Evolutionary conservation across 1,140 invertebrate species (phyloP).

Genomic region (Lepidotrigona ventralis): DNA sequence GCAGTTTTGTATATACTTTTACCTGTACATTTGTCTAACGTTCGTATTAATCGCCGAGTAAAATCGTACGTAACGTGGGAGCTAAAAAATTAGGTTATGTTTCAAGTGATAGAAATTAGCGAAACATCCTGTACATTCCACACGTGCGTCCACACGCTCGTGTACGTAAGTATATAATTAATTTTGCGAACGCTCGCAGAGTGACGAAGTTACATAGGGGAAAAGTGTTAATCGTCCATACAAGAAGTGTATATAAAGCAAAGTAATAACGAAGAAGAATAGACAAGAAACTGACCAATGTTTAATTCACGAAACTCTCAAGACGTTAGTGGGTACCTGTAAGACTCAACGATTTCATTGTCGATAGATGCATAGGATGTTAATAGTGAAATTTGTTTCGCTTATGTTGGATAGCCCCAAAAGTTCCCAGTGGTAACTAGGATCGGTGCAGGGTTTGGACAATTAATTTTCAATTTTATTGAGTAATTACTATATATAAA

Average conservation of each 20-base stretch:
- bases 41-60: background rate
- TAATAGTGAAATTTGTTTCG: background rate
- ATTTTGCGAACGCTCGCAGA: conserved; percentile 11
- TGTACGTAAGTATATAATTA: conserved; percentile 19
- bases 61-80: background rate
- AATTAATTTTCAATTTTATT: background rate
- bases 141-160: conserved; percentile 1
- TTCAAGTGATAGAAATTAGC: background rate
- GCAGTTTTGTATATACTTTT: background rate
- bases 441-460: background rate
- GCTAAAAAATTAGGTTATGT: background rate
- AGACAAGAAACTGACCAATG: conserved; percentile 60
- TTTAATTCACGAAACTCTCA: conserved; percentile 46
- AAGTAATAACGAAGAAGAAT: conserved; percentile 40
- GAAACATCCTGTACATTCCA: background rate
- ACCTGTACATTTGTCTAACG: background rate
- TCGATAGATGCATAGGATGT: background rate
- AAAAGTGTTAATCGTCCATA: conserved; percentile 41
- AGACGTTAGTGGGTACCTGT: conserved; percentile 15
- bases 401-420: background rate
- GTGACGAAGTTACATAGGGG: conserved; percentile 13
- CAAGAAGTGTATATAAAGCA: conserved; percentile 31
- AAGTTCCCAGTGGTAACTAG: background rate
- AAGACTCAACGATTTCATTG: conserved; percentile 26
- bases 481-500: background rate